Base-by-base conservation (phyloP, 2,797 vertebrate genomes). In the Pyrocephalus nanus region DNA sequence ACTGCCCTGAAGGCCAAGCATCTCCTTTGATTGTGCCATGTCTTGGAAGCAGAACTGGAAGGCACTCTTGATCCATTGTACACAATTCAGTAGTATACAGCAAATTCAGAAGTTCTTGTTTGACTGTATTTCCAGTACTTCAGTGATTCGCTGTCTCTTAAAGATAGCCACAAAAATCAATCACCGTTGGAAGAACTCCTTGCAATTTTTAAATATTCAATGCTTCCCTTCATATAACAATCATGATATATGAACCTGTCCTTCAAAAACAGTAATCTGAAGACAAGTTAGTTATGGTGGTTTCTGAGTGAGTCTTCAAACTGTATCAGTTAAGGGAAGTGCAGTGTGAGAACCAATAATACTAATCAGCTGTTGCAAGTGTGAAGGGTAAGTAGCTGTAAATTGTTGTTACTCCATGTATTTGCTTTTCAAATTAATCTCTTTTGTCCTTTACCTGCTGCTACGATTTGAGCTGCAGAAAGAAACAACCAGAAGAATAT, bases 21-120 rank as follows among this genome's bases (percentile, higher is more conserved):
- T 40, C 23, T 79, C 29, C 43, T 85, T 60, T 67, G 60, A 66
- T 88, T 79, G 26, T 18, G 36, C 81, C 48, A 32, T 74, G 73
- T 89, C 92, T 60, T 84, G 47, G 93, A 88, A 93, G 82, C 77
- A 77, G 69, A 66, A 69, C 25, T 90, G 25, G 74, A 88, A 86
- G 51, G 77, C 18, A 17, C 43, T 69, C 6, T 66, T 84, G 57
- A 62, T 88, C 60, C 15, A 34, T 65, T 89, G 12, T 25, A 38
- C 60, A 43, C 47, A 94, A 91, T 86, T 65, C 43, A 55, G 25
- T 53, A 72, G 80, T 80, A 72, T 15, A 72, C 8, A 55, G n/a
- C 57, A 36, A 64, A 72, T 67, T 43, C 18, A 43, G 47, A 83
- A 91, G 30, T 60, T 73, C 16, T n/a, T 94, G 55, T 95, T 92